Base-by-base conservation (phyloP, 2,113 vertebrate genomes). In the Microcebus tavaratra region DNA sequence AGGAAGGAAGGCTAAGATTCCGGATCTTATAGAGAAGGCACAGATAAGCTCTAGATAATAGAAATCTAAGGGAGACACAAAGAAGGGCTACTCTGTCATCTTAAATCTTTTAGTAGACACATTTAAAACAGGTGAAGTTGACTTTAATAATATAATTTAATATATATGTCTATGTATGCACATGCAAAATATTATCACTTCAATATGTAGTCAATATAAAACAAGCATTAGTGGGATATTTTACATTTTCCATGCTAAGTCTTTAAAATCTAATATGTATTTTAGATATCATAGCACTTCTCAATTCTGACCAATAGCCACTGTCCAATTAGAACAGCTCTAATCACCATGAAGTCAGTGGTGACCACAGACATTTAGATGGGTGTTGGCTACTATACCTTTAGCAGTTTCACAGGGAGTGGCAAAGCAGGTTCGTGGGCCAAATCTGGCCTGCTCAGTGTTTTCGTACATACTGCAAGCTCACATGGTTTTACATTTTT, bases 301-400 rank as follows among this genome's bases (percentile, higher is more conserved):
- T 82, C 18, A 65, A 5, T 78, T 92, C 55, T n/a, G 34, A 48
- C 36, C 31, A 45, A 2, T 21, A 81, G 68, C 7, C 45, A 45
- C 31, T 45, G 42, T n/a, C 42, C 42, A 42, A 42, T 42, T 42
- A 42, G 18, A 67, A 25, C 3, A 57, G 7, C 9, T 53, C 21
- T 50, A 39, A 31, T 83, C 1, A 20, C 29, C 57, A 8, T 8
- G 42, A 39, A 72, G 10, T 34, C 31, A n/a, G 29, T 0, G 8
- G 10, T 45, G 29, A 8, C 13, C 8, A 39, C 15, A 8, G 29
- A 89, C 31, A 18, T 29, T 55, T 31, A 34, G 14, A 50, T 3
- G 17, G 21, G 42, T 3, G 21, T 21, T 73, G 21, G 3, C 4
- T 76, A 0, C 4, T 76, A 0, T 2, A 21, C 39, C 20, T 81